These are phyloP conservation scores for Pseudomyrmex dendroicus DNA, from an alignment of 1,140 invertebrate species.

Conservation along the genomic window DNA sequence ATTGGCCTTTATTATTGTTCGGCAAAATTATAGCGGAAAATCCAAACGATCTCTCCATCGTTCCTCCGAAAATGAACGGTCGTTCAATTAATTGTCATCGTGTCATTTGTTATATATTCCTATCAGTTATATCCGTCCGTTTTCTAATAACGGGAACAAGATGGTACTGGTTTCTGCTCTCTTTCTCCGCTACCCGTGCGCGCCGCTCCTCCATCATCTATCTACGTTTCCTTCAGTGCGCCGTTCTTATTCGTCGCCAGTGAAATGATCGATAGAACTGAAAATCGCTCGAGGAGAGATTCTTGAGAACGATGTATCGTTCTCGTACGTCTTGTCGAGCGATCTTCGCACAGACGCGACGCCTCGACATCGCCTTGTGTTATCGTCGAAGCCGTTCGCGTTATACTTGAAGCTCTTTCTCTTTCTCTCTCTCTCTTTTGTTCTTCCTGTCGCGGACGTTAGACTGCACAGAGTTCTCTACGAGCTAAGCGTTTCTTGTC, in stretches of 20 bases:
- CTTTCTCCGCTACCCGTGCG: background rate
- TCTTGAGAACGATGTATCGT: slow-evolving; percentile 59
- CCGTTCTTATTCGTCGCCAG: slow-evolving; percentile 49
- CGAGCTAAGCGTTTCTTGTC: slow-evolving; percentile 63
- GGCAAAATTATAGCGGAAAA: slow-evolving; percentile 16
- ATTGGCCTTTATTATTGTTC: slow-evolving; percentile 27
- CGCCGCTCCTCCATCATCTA: slow-evolving; percentile 36
- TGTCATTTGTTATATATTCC: slow-evolving; percentile 22
- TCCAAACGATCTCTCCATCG: background rate
- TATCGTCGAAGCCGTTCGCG: slow-evolving; percentile 55
- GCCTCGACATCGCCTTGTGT: slow-evolving; percentile 42
- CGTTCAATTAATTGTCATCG: slow-evolving; percentile 30
- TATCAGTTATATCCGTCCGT: slow-evolving; percentile 31
- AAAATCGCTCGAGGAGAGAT: slow-evolving; percentile 60
- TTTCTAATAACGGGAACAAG: slow-evolving; percentile 56
- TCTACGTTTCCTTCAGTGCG: slow-evolving; percentile 42
- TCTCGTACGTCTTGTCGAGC: slow-evolving; percentile 55
- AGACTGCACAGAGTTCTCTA: slow-evolving; percentile 10
- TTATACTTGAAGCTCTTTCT: slow-evolving; percentile 18
- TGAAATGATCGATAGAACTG: slow-evolving; percentile 61
- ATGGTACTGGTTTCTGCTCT: slow-evolving; percentile 9
- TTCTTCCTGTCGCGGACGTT: slow-evolving; percentile 19
- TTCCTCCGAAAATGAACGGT: no score
- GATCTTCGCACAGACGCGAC: slow-evolving; percentile 41
- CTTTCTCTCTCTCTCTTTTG: background rate